phyloP scores from a whole-genome alignment of 2,113 vertebrate species.

The Gila orcuttii region DNA sequence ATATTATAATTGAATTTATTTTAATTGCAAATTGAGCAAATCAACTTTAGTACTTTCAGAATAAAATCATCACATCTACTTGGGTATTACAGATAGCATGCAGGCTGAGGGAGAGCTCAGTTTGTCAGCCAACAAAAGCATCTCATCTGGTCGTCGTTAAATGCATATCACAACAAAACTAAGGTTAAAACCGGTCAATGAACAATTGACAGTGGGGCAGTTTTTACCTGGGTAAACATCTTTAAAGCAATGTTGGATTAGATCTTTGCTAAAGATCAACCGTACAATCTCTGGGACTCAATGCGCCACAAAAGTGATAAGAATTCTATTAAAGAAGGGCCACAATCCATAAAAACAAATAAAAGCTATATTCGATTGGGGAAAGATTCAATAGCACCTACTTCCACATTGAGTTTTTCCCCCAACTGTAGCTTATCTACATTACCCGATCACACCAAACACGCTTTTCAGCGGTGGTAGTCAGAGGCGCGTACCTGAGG shows the following conservation, averaged over 20 bases:
- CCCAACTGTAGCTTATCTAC: conserved; percentile 42
- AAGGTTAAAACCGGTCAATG: neutral
- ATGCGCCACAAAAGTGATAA: neutral
- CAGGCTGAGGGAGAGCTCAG: neutral
- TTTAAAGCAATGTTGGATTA: neutral
- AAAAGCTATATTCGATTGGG: conserved; percentile 22
- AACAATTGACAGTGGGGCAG: neutral
- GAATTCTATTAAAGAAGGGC: neutral
- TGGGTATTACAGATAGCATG: neutral
- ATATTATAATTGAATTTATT: too few species aligned
- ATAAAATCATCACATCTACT: neutral
- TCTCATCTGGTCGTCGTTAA: conserved; percentile 13
- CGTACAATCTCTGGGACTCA: neutral
- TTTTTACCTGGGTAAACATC: neutral
- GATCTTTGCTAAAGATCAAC: neutral
- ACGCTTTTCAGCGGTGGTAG: conserved; percentile 17
- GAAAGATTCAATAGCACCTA: conserved; percentile 9
- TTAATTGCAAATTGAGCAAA: too few species aligned
- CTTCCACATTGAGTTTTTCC: neutral
- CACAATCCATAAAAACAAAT: conserved; percentile 34
- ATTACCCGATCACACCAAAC: conserved; percentile 31
- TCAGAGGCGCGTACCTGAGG: conserved; percentile 7
- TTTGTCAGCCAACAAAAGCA: conserved; percentile 13
- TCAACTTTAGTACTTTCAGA: too few species aligned
- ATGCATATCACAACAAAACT: conserved; percentile 3